These are phyloP conservation scores for Corydoras sp. DNA, from an alignment of 2,113 vertebrate species.

Conservation along the genomic window DNA sequence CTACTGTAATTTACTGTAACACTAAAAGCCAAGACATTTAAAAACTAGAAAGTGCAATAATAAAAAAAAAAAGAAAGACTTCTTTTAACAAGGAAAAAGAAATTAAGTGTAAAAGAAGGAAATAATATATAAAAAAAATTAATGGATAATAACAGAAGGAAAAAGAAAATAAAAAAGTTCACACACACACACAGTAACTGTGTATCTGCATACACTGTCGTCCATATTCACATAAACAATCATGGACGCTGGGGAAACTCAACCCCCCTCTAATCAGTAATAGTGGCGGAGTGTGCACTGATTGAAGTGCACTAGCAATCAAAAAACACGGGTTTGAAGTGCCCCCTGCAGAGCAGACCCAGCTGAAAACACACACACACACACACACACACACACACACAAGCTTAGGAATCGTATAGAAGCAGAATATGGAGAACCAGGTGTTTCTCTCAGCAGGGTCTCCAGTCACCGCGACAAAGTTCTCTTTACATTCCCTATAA, in stretches of 20 bases:
- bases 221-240: constrained; percentile 49
- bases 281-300: constrained; percentile 28
- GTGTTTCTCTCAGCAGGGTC: too few relatives aligned
- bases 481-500: too few relatives aligned
- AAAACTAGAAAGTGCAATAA: background rate
- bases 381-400: too few relatives aligned
- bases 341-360: constrained; percentile 9
- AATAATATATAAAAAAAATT: background rate
- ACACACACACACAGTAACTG: background rate
- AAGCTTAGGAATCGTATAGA: too few relatives aligned
- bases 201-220: background rate
- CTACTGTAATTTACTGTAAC: background rate
- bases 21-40: background rate
- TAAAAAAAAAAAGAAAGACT: background rate
- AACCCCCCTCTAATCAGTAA: constrained; percentile 19
- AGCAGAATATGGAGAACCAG: too few relatives aligned
- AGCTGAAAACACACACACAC: background rate
- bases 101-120: background rate
- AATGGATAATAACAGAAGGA: background rate
- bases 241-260: constrained; percentile 36
- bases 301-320: constrained; percentile 48
- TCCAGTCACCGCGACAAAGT: too few relatives aligned
- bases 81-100: background rate
- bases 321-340: constrained; percentile 26
- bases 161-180: background rate